phyloP scores from a whole-genome alignment of 2,113 vertebrate genomes.

The Archocentrus centrarchus region DNA sequence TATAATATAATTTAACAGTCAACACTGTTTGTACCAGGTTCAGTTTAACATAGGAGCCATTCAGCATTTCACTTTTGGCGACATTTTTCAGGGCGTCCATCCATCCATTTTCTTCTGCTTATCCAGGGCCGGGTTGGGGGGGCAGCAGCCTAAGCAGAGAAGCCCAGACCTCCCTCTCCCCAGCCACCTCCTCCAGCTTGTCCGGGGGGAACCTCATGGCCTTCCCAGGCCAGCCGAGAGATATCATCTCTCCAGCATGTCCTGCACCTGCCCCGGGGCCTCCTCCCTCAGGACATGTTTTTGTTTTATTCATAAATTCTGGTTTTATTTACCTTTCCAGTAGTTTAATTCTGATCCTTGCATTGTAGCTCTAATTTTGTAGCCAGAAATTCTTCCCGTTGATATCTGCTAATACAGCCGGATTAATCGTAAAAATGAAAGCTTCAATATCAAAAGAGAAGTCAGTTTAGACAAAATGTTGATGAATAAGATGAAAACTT shows the following conservation, averaged over 20 bases:
- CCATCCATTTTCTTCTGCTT: too few species aligned
- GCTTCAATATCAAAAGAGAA: neutral
- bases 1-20: neutral
- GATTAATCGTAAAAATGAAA: rapidly evolving
- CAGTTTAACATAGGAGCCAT: neutral
- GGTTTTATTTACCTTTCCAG: neutral
- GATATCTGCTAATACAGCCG: neutral
- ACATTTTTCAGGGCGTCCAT: neutral
- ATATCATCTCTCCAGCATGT: too few species aligned
- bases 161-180: too few species aligned
- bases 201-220: too few species aligned
- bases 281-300: neutral
- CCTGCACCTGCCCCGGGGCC: too few species aligned
- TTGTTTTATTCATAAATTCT: neutral
- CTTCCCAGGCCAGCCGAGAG: too few species aligned
- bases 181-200: too few species aligned
- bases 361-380: neutral
- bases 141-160: too few species aligned
- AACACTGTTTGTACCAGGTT: neutral
- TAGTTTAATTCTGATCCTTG: neutral
- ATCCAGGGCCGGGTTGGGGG: too few species aligned
- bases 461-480: neutral
- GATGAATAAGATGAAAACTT: neutral
- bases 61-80: neutral
- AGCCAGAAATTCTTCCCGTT: neutral